Percentiles rank a stretch among this genome's conserved stretches.
Evolutionary conservation across 2,888 invertebrate species (phyloP).

Genomic region (Hemaris fuciformis): DNA sequence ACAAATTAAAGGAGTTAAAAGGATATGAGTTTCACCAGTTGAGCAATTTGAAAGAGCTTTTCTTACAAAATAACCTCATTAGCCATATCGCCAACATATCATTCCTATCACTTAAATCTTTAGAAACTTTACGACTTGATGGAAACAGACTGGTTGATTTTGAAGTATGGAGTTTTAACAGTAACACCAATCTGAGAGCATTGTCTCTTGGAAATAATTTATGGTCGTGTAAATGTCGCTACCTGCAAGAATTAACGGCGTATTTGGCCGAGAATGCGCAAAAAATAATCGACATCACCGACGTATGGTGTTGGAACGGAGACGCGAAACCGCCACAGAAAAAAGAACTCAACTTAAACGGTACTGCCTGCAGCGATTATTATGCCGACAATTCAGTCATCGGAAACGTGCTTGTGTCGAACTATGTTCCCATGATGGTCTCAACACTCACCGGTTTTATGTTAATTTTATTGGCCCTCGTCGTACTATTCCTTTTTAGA

Average conservation of each 20-base stretch:
- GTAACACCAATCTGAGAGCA: conserved; percentile 86
- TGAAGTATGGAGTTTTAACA: conserved; percentile 88
- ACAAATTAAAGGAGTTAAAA: conserved; percentile 88
- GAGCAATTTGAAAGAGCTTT: conserved; percentile 89
- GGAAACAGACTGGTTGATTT: conserved; percentile 91
- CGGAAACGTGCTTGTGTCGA: conserved; percentile 90
- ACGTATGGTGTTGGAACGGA: conserved; percentile 91
- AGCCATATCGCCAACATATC: conserved; percentile 90
- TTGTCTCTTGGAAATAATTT: conserved; percentile 91
- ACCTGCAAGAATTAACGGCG: conserved; percentile 90
- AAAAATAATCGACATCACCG: conserved; percentile 88
- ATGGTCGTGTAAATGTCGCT: conserved; percentile 96
- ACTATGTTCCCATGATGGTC: conserved; percentile 92
- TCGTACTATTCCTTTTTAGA: conserved; percentile 91
- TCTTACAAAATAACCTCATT: conserved; percentile 92
- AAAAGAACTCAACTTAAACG: conserved; percentile 90
- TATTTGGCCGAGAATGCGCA: conserved; percentile 91
- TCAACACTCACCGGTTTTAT: conserved; percentile 89
- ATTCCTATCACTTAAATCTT: conserved; percentile 87
- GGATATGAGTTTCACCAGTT: conserved; percentile 93
- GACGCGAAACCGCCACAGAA: conserved; percentile 88
- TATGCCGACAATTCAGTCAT: conserved; percentile 91
- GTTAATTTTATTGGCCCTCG: conserved; percentile 87
- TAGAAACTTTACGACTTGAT: conserved; percentile 90
- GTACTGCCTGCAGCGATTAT: conserved; percentile 93